A percentile compares a stretch with the other conserved stretches of the same genome.
These are phyloP conservation scores for Drosophila setifemur DNA, from an alignment of 1,140 invertebrate genomes.

Conservation along the genomic window DNA sequence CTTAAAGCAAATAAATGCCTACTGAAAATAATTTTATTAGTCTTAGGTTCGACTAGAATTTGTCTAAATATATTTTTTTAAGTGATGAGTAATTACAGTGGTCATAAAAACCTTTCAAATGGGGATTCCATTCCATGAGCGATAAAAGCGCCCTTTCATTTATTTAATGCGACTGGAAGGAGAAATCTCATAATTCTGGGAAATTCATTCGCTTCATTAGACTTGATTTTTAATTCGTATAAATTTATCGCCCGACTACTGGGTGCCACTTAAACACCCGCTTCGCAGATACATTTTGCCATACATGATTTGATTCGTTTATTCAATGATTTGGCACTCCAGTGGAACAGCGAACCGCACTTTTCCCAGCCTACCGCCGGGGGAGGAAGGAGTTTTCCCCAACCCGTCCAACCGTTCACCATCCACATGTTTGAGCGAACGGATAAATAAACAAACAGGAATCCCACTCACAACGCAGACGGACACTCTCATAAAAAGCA, in stretches of 20 bases:
- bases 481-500: constrained; percentile 15
- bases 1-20: no score
- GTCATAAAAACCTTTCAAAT: no score
- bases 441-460: constrained; percentile 39
- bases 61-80: no score
- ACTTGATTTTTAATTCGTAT: background rate
- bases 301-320: constrained; percentile 25
- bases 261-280: constrained; percentile 3
- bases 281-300: background rate
- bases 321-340: constrained; percentile 30
- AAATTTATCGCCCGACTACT: background rate
- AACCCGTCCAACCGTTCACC: background rate
- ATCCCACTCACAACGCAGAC: constrained; percentile 9
- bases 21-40: no score
- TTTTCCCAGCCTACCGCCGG: background rate
- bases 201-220: background rate
- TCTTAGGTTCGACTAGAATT: no score
- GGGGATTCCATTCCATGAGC: no score
- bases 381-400: constrained; percentile 1
- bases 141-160: no score
- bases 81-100: no score
- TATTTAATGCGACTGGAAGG: no score
- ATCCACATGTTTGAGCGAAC: background rate
- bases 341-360: constrained; percentile 2
- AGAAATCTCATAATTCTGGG: no score